phyloP scores from a whole-genome alignment of 1,140 invertebrate species.

The Maniola jurtina region DNA sequence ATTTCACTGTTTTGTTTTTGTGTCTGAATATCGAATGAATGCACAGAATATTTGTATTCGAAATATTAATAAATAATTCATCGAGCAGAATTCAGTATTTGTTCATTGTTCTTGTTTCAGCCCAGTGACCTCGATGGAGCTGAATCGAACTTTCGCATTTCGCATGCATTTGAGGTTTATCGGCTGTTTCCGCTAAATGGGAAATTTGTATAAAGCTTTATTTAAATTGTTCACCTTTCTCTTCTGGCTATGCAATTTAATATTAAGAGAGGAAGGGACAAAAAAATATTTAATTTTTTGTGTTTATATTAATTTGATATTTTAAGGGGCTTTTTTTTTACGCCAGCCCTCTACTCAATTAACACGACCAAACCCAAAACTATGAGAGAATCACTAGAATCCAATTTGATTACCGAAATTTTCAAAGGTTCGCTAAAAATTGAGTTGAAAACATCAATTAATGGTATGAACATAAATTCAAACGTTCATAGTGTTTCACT shows the following conservation, averaged over 20 bases:
- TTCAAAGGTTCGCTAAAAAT: no score
- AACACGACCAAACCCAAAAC: no score
- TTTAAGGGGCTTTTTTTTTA: background rate
- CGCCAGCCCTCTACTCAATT: no score
- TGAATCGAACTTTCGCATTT: conserved; percentile 24
- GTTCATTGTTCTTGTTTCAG: conserved; percentile 22
- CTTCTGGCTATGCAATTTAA: background rate
- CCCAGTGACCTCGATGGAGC: conserved; percentile 21
- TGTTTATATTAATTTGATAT: background rate
- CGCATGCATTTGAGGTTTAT: conserved; percentile 14
- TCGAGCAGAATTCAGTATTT: conserved; percentile 16
- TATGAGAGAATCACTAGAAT: no score
- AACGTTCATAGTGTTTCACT: no score
- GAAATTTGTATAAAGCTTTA: conserved; percentile 17
- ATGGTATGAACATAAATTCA: no score
- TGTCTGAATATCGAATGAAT: conserved; percentile 3
- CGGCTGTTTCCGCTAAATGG: conserved; percentile 17
- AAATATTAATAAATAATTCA: conserved; percentile 11
- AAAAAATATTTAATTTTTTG: background rate
- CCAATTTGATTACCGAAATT: no score
- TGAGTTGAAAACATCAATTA: no score
- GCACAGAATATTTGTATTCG: conserved; percentile 10
- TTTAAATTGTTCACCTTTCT: conserved; percentile 9
- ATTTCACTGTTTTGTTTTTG: conserved; percentile 8
- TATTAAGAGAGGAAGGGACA: background rate